A percentile compares a stretch with the other conserved stretches of the same genome.
Evolutionary conservation across 2,797 vertebrate genomes (phyloP).

Genomic region (Malacoraja senta): DNA sequence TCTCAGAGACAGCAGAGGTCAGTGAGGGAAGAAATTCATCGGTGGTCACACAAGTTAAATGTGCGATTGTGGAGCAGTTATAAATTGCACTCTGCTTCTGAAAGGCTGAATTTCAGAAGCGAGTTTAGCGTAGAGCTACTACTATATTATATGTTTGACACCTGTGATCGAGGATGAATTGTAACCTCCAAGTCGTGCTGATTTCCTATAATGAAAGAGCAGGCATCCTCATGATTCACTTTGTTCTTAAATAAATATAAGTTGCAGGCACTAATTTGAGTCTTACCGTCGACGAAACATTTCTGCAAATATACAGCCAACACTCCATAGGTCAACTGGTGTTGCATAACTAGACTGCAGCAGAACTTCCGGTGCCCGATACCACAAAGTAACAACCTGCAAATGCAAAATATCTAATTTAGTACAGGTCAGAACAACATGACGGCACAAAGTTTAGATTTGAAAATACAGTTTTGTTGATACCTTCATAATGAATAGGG

Average conservation of each 20-base stretch:
- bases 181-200: neutral
- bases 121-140: too few relatives aligned
- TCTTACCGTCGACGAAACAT: slow-evolving; percentile 84
- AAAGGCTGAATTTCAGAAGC: too few relatives aligned
- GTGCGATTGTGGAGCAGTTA: too few relatives aligned
- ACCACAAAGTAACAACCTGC: slow-evolving; percentile 85
- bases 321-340: slow-evolving; percentile 85
- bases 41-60: too few relatives aligned
- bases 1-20: neutral
- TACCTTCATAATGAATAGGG: neutral
- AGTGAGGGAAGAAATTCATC: too few relatives aligned
- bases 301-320: slow-evolving; percentile 85
- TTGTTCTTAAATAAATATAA: slow-evolving; percentile 43
- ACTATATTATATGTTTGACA: too few relatives aligned
- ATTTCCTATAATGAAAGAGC: neutral
- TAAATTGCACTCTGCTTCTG: too few relatives aligned
- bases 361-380: slow-evolving; percentile 80
- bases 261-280: slow-evolving; percentile 43
- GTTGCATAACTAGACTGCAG: slow-evolving; percentile 86
- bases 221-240: neutral
- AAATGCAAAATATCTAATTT: slow-evolving; percentile 41
- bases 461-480: neutral
- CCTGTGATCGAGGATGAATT: too few relatives aligned
- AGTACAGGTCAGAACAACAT: neutral
- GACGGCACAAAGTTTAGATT: neutral